A percentile compares a stretch with the other conserved stretches of the same genome.
These are phyloP conservation scores for Agrochola litura DNA, from an alignment of 2,888 invertebrate genomes.

Conservation along the genomic window DNA sequence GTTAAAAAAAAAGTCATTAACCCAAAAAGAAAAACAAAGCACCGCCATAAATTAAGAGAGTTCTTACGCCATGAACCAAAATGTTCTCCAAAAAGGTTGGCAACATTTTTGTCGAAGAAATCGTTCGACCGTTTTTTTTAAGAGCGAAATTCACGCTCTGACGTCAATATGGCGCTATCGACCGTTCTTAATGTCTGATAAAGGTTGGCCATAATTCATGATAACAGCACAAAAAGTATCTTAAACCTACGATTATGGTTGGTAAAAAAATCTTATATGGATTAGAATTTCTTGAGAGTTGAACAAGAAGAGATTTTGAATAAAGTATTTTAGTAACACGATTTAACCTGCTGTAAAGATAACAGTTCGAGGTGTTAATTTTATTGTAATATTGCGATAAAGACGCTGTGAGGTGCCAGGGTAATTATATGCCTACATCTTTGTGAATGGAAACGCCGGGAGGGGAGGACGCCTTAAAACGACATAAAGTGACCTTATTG, in stretches of 20 bases:
- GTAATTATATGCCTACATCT: not conserved
- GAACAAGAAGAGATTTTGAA: constrained; percentile 5
- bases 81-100: constrained; percentile 17
- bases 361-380: constrained; percentile 17
- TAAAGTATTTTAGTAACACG: not conserved
- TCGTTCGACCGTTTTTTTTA: constrained; percentile 11
- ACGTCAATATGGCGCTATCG: constrained; percentile 31
- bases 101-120: constrained; percentile 4
- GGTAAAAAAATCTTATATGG: constrained; percentile 23
- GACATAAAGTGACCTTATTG: too few species aligned
- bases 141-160: constrained; percentile 20
- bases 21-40: constrained; percentile 7
- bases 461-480: too few species aligned
- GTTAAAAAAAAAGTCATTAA: constrained; percentile 2
- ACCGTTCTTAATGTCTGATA: constrained; percentile 43
- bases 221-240: constrained; percentile 43
- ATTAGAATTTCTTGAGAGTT: constrained; percentile 23
- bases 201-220: constrained; percentile 54
- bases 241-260: constrained; percentile 24
- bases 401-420: not conserved
- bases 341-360: constrained; percentile 26
- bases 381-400: constrained; percentile 20
- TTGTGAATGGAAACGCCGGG: not conserved
- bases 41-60: constrained; percentile 13
- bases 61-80: not conserved